These are phyloP conservation scores for Ctenoplectra terminalis DNA, from an alignment of 1,140 invertebrate genomes.

Conservation along the genomic window DNA sequence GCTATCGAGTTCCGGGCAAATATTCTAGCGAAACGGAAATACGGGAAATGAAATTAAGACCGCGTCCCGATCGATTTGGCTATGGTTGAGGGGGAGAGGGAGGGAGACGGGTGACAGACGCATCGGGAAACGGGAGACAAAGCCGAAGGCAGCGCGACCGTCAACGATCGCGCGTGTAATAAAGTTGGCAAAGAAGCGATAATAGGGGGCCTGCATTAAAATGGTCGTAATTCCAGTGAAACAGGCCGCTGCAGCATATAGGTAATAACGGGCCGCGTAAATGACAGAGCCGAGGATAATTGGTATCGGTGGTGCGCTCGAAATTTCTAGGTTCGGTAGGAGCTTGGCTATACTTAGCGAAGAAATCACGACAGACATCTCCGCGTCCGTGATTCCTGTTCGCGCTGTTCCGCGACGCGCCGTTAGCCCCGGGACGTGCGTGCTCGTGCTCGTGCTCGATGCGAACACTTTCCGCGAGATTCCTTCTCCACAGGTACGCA, in stretches of 20 bases:
- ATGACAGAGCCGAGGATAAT: conserved; percentile 46
- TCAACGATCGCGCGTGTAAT: conserved; percentile 12
- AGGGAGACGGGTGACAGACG: too few species aligned
- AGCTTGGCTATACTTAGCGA: conserved; percentile 36
- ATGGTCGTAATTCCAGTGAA: conserved; percentile 39
- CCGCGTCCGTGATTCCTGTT: background rate
- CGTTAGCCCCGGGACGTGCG: conserved; percentile 33
- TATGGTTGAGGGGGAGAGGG: too few species aligned
- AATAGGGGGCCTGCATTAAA: conserved; percentile 33
- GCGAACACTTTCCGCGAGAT: background rate
- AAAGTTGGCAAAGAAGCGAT: conserved; percentile 50
- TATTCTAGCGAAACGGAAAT: conserved; percentile 66
- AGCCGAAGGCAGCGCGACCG: background rate
- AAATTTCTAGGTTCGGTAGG: conserved; percentile 37
- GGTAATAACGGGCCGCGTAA: conserved; percentile 41
- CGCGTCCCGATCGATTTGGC: background rate
- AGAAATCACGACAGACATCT: conserved; percentile 16
- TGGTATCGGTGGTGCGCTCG: conserved; percentile 36
- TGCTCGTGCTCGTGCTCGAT: conserved; percentile 19
- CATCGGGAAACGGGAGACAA: background rate
- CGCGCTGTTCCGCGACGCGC: conserved; percentile 10
- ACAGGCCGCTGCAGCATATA: conserved; percentile 3
- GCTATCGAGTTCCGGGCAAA: conserved; percentile 69
- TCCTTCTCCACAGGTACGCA: background rate
- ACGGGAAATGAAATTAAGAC: conserved; percentile 72